Evolutionary conservation across 2,113 vertebrate genomes (phyloP).

Genomic region (Cromileptes altivelis): DNA sequence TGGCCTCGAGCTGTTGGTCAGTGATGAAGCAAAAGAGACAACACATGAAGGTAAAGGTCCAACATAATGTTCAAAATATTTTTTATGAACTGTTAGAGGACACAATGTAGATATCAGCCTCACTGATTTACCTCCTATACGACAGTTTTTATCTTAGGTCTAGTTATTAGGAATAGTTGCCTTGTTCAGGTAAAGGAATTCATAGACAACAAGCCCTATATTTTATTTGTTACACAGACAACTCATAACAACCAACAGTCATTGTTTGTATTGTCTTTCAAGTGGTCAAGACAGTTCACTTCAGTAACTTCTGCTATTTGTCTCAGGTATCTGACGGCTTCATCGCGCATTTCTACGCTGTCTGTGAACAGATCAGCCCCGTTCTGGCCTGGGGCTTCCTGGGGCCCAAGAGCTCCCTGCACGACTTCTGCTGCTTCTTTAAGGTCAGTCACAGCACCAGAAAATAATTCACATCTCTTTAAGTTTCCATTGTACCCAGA

Average conservation of each 20-base stretch:
- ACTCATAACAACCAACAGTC: no score
- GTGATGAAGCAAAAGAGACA: slow-evolving; percentile 96
- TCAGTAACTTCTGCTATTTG: neutral
- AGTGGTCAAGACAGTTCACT: no score
- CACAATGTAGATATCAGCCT: neutral
- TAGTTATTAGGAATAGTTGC: neutral
- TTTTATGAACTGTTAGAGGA: neutral
- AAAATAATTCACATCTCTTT: neutral
- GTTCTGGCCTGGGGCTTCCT: slow-evolving; percentile 97
- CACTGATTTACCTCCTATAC: neutral
- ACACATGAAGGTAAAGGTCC: slow-evolving; percentile 90
- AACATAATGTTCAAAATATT: neutral
- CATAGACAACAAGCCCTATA: neutral
- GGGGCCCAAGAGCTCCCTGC: slow-evolving; percentile 92
- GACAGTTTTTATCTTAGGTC: neutral
- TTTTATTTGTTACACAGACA: neutral
- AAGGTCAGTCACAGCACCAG: slow-evolving; percentile 86
- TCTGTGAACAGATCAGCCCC: slow-evolving; percentile 97
- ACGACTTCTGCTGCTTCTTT: slow-evolving; percentile 96
- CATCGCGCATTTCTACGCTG: slow-evolving; percentile 94
- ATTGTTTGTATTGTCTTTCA: no score
- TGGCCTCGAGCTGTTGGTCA: slow-evolving; percentile 98
- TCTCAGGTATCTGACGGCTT: slow-evolving; percentile 93
- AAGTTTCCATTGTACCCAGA: no score
- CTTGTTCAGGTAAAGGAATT: neutral